Conservation (phyloP, 2,888 invertebrate species). For the Phaonia tiefii region DNA sequence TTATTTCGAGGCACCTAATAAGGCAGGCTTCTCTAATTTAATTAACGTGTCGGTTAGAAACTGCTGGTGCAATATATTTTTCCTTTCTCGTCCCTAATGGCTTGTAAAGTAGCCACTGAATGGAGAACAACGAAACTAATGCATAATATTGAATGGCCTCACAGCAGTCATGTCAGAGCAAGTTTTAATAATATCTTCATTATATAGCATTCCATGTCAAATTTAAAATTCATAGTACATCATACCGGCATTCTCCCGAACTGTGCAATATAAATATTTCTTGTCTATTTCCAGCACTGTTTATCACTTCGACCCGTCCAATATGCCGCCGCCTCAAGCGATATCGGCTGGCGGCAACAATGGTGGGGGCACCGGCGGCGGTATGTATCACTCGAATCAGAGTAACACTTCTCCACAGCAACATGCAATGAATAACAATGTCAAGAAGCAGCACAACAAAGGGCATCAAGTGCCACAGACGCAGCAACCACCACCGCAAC, state of each 20-base stretch:
- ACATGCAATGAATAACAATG: conserved; percentile 43
- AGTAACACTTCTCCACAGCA: conserved; percentile 59
- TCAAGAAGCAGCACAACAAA: conserved; percentile 65
- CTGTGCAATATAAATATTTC: neutral
- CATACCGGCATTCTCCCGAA: too few species aligned
- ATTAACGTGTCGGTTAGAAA: too few species aligned
- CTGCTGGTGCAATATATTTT: too few species aligned
- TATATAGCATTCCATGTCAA: neutral
- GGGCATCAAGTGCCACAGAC: conserved; percentile 62
- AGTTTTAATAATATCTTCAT: neutral
- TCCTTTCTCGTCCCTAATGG: too few species aligned
- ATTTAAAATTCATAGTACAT: too few species aligned
- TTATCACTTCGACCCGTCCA: conserved; percentile 81
- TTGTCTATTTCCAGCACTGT: conserved; percentile 77
- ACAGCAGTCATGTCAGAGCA: too few species aligned
- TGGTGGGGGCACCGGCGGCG: conserved; percentile 22
- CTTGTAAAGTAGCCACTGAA: too few species aligned
- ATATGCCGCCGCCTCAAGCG: conserved; percentile 79
- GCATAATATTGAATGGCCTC: too few species aligned
- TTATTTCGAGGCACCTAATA: too few species aligned
- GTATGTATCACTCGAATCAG: conserved; percentile 58
- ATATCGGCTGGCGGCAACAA: conserved; percentile 67
- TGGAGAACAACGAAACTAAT: too few species aligned
- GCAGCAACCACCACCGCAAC: conserved; percentile 56
- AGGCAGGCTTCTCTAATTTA: too few species aligned